Evolutionary conservation across 2,797 vertebrate genomes (phyloP), one percentile per base, ranked within the genome.

Genomic region (Nannoperca obscura): DNA sequence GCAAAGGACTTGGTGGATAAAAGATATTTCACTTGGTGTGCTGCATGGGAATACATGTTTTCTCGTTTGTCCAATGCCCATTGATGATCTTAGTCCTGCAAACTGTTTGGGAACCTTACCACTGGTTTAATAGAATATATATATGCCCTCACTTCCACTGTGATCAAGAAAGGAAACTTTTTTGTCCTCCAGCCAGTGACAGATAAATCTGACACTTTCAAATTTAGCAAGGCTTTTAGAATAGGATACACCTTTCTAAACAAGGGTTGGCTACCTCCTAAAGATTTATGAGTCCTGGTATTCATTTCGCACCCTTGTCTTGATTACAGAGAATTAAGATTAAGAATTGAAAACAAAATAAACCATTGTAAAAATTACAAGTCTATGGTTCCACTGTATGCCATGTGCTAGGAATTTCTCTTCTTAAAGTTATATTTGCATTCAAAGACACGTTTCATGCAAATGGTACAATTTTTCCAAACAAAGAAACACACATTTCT

Each of bases 371-470:
- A 81, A 84, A 84, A 88, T n/a, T 46, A 77, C 68, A 91, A 42
- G 46, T 80, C 71, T 83, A 78, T 77, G 74, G 69, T 88, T 94
- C 82, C 91, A 90, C 89, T 92, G 89, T 92, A 88, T 89, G 78
- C 86, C 88, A 84, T 88, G 85, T 94, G 90, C 88, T 91, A 78
- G 78, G 83, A 92, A 90, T 84, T 91, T 93, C 86, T 95, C 95
- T 94, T 89, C 67, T 30, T 87, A 91, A 92, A 89, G 90, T 92
- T 91, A 92, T 86, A 88, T 93, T 94, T 92, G 90, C 91, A 93
- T 94, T 94, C 95, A 95, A 92, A 95, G 93, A 96, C 72, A 80
- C 93, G 92, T 94, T 93, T 96, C 97, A 98, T 99, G 97, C 97
- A 98, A 95, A 95, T 94, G 92, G 90, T 91, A 89, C 93, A 96